These are phyloP conservation scores for Metellina segmentata DNA, from an alignment of 2,888 invertebrate species.

Conservation along the genomic window DNA sequence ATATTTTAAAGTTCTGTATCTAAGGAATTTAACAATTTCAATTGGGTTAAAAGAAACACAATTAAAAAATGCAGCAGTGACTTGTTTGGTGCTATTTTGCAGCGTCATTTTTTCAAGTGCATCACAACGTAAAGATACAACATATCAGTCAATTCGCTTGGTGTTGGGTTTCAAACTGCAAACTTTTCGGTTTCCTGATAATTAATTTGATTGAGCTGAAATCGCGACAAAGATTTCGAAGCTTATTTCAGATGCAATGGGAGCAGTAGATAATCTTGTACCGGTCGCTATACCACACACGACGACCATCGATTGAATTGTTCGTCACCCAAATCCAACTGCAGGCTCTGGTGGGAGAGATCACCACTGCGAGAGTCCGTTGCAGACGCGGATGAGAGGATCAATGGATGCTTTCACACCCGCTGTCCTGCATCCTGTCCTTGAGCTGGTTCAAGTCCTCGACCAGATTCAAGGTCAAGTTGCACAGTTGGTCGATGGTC, in stretches of 20 bases:
- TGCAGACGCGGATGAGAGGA: not conserved
- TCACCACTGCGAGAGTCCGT: not conserved
- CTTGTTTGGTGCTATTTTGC: no score
- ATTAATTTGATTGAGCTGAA: no score
- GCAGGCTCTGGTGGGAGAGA: not conserved
- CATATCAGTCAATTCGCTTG: no score
- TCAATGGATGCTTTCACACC: slow-evolving; percentile 73
- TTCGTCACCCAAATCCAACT: not conserved
- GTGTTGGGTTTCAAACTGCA: no score
- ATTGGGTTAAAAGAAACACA: no score
- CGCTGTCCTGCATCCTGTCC: slow-evolving; percentile 73
- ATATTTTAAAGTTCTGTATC: no score
- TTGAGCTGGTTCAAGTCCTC: slow-evolving; percentile 72
- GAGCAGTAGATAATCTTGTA: not conserved
- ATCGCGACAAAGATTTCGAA: no score
- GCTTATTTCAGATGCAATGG: not conserved
- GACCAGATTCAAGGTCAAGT: slow-evolving; percentile 66
- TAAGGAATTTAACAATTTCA: no score
- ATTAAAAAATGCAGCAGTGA: no score
- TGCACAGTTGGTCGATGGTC: slow-evolving; percentile 73
- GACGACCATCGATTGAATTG: not conserved
- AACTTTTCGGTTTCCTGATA: no score
- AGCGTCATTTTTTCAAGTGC: no score
- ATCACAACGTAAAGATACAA: no score
- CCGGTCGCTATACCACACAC: not conserved